Evolutionary conservation across 2,888 invertebrate genomes (phyloP).

Genomic region (Drosophila rubida): DNA sequence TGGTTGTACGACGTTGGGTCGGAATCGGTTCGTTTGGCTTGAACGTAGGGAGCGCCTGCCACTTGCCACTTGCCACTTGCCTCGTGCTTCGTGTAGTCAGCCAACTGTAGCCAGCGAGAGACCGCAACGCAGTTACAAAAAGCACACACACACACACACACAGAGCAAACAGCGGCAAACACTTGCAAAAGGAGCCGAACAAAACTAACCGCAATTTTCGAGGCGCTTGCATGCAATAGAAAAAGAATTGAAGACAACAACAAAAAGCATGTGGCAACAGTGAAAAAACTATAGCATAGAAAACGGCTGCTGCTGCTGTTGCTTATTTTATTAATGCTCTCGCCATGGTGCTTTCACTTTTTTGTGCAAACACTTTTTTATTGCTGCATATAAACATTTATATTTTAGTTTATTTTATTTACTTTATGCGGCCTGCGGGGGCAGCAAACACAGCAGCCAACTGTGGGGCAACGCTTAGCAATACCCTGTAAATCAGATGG

Average conservation of each 20-base stretch:
- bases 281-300: conserved; percentile 31
- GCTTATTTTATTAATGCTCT: conserved; percentile 73
- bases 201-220: conserved; percentile 80
- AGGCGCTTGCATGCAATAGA: conserved; percentile 75
- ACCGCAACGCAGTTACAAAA: conserved; percentile 74
- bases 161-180: conserved; percentile 46
- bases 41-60: background rate
- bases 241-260: conserved; percentile 33
- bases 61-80: conserved; percentile 10
- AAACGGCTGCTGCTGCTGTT: conserved; percentile 31
- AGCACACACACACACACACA: conserved; percentile 20
- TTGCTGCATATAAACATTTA: conserved; percentile 49
- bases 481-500: conserved; percentile 6
- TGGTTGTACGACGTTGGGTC: conserved; percentile 34
- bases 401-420: conserved; percentile 63
- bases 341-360: conserved; percentile 45
- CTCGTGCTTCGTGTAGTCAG: conserved; percentile 35
- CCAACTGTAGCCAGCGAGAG: conserved; percentile 55
- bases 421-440: conserved; percentile 49
- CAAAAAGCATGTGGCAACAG: conserved; percentile 2
- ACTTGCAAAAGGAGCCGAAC: conserved; percentile 49
- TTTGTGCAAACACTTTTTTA: conserved; percentile 39
- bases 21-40: conserved; percentile 22
- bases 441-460: conserved; percentile 40
- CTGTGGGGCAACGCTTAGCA: conserved; percentile 32